These are phyloP conservation scores for Pangasius larnaudii DNA, from an alignment of 2,797 vertebrate genomes.

Conservation along the genomic window DNA sequence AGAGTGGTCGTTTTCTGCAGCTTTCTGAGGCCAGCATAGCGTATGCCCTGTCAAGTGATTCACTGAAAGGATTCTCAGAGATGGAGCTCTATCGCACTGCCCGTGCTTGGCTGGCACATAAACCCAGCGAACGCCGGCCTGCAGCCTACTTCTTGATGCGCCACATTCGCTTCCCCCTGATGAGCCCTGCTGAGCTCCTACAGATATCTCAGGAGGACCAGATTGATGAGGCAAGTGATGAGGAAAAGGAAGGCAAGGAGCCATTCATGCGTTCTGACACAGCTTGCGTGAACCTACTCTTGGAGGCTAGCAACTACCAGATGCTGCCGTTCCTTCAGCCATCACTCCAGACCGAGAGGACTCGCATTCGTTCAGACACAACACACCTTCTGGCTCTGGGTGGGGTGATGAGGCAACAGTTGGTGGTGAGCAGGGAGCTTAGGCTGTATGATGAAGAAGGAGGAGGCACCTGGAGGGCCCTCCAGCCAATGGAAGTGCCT, in stretches of 20 bases:
- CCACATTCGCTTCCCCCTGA: slow-evolving; percentile 80
- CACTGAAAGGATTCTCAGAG: slow-evolving; percentile 75
- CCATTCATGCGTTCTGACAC: slow-evolving; percentile 76
- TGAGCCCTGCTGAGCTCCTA: slow-evolving; percentile 78
- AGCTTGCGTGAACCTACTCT: slow-evolving; percentile 79
- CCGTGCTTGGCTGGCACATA: slow-evolving; percentile 74
- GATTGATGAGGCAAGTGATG: slow-evolving; percentile 31
- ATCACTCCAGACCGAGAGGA: slow-evolving; percentile 77
- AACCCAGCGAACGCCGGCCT: slow-evolving; percentile 56
- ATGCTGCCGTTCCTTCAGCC: slow-evolving; percentile 85
- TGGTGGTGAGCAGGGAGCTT: slow-evolving; percentile 81
- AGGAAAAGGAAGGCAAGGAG: slow-evolving; percentile 14
- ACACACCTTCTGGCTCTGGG: slow-evolving; percentile 79
- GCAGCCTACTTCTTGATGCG: slow-evolving; percentile 74
- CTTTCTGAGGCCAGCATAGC: slow-evolving; percentile 73
- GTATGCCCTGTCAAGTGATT: slow-evolving; percentile 74
- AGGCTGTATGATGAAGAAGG: slow-evolving; percentile 75
- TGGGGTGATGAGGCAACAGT: slow-evolving; percentile 82
- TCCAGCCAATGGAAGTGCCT: slow-evolving; percentile 79
- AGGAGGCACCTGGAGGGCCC: slow-evolving; percentile 70
- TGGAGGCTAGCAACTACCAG: slow-evolving; percentile 86
- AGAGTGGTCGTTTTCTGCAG: slow-evolving; percentile 68
- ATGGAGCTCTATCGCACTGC: slow-evolving; percentile 79
- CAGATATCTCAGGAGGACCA: slow-evolving; percentile 81
- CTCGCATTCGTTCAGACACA: slow-evolving; percentile 76